Conservation (phyloP, 2,113 vertebrate genomes). For the Puntigrus tetrazona region DNA sequence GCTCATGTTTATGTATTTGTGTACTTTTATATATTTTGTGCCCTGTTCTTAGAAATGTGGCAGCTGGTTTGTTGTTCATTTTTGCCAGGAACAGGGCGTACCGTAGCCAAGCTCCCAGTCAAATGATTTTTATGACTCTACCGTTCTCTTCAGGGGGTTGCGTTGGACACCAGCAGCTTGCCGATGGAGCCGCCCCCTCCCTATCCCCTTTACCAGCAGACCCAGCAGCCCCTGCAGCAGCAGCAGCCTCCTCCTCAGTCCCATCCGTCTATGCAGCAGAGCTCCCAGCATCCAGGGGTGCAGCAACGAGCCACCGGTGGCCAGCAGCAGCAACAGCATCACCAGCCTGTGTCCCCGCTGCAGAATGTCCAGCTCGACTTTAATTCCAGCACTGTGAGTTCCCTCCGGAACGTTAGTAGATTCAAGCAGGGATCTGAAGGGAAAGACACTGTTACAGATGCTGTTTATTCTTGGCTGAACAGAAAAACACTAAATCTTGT, state of each 20-base stretch:
- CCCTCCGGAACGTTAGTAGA: background rate
- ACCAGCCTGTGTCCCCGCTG: slow-evolving; percentile 72
- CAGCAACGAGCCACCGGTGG: slow-evolving; percentile 49
- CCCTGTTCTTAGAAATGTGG: background rate
- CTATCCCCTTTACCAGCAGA: slow-evolving; percentile 80
- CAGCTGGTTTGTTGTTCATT: background rate
- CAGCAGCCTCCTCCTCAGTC: slow-evolving; percentile 50
- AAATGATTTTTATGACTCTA: slow-evolving; percentile 14
- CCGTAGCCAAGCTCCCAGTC: background rate
- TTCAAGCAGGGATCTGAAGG: background rate
- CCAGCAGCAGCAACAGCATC: slow-evolving; percentile 53
- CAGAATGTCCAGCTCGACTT: slow-evolving; percentile 76
- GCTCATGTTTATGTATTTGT: too few relatives aligned
- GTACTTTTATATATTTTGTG: background rate
- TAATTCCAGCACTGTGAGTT: slow-evolving; percentile 73
- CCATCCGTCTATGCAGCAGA: slow-evolving; percentile 49
- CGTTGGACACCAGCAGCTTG: slow-evolving; percentile 80
- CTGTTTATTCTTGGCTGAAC: slow-evolving; percentile 1
- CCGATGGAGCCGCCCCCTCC: slow-evolving; percentile 83
- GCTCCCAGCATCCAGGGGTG: slow-evolving; percentile 54
- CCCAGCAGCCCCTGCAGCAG: slow-evolving; percentile 73
- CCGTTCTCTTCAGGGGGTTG: slow-evolving; percentile 73
- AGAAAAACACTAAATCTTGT: background rate
- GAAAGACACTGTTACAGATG: too few relatives aligned
- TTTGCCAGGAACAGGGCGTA: background rate